These are phyloP conservation scores for Stichopus horrens DNA, from an alignment of 53 echinoderm and acorn worm species.

Conservation along the genomic window DNA sequence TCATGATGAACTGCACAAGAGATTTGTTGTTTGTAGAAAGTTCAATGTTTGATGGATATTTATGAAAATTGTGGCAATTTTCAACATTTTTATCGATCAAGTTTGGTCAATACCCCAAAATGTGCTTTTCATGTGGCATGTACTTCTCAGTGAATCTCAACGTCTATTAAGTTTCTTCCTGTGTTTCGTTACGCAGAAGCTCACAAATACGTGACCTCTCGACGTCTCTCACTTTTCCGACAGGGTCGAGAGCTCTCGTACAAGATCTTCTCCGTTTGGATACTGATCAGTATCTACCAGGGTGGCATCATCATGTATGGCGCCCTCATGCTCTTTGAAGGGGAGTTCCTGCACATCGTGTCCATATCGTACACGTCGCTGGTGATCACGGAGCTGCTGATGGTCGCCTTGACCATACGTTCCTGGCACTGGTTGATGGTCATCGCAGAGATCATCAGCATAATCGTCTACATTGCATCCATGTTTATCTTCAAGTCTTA, in stretches of 20 bases:
- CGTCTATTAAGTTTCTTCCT: too few relatives aligned
- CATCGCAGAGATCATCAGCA: slow-evolving; percentile 84
- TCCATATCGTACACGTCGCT: slow-evolving; percentile 94
- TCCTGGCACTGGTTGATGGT: slow-evolving; percentile 99
- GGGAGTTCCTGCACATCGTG: slow-evolving; percentile 98
- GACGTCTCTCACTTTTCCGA: background rate
- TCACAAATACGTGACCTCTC: background rate
- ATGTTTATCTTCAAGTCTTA: slow-evolving; percentile 90
- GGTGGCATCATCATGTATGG: slow-evolving; percentile 99
- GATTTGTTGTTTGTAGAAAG: too few relatives aligned
- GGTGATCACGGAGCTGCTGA: slow-evolving; percentile 95
- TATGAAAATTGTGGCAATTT: too few relatives aligned
- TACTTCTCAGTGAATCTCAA: too few relatives aligned
- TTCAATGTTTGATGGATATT: too few relatives aligned
- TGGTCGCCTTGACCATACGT: slow-evolving; percentile 97
- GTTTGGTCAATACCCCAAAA: too few relatives aligned
- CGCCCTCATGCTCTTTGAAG: slow-evolving; percentile 96
- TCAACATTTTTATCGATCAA: too few relatives aligned
- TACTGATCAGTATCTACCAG: slow-evolving; percentile 95
- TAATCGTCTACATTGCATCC: slow-evolving; percentile 82
- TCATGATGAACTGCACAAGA: too few relatives aligned
- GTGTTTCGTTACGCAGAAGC: too few relatives aligned
- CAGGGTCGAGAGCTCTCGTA: slow-evolving; percentile 94
- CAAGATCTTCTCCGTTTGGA: slow-evolving; percentile 98
- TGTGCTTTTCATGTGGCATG: too few relatives aligned